phyloP scores from a whole-genome alignment of 2,888 invertebrate genomes.

The Odontothrips loti region DNA sequence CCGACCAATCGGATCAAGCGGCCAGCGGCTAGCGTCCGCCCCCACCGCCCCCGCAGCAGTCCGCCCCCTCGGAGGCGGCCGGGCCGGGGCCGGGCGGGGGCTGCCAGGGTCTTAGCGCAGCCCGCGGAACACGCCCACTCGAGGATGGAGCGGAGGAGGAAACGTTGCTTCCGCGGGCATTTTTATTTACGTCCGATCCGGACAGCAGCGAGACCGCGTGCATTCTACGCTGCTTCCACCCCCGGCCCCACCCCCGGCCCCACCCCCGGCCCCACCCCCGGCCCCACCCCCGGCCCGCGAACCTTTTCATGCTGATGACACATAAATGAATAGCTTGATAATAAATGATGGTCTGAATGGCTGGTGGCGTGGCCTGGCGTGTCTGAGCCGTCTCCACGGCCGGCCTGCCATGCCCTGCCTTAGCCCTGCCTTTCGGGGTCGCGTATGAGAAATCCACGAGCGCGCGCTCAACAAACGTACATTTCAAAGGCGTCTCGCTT shows the following conservation, averaged over 20 bases:
- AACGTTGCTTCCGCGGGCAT: too few species aligned
- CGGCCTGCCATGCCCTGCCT: background rate
- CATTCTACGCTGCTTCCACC: too few species aligned
- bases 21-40: background rate
- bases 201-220: too few species aligned
- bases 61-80: background rate
- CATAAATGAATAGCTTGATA: conserved; percentile 23
- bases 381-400: background rate
- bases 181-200: too few species aligned
- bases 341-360: conserved; percentile 5
- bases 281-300: background rate
- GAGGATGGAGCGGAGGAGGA: too few species aligned
- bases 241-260: too few species aligned
- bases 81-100: too few species aligned
- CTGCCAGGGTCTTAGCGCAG: too few species aligned
- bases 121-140: too few species aligned
- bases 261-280: background rate
- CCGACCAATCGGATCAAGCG: conserved; percentile 5
- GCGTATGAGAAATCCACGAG: background rate
- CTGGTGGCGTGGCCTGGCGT: background rate
- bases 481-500: too few species aligned
- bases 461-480: too few species aligned
- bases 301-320: background rate
- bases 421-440: background rate
- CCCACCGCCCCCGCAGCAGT: background rate